These are phyloP conservation scores for Pachypanchax playfairii DNA, from an alignment of 2,113 vertebrate species.

Conservation along the genomic window DNA sequence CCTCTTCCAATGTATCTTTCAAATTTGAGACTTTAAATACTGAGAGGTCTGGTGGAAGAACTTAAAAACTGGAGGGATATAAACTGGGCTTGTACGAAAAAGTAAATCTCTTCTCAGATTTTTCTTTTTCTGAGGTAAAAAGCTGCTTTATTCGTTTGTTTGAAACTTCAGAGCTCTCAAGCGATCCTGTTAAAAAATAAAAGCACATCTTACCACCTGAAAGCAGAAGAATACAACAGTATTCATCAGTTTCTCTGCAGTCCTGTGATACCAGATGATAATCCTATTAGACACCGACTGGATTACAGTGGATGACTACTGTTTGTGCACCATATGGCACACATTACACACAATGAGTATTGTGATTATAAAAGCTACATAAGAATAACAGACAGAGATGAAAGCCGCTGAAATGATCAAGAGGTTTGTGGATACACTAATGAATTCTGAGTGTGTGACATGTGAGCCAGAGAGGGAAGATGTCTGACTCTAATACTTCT, in stretches of 20 bases:
- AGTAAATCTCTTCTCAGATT: too few species aligned
- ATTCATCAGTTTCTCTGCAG: constrained; percentile 6
- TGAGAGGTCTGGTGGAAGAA: too few species aligned
- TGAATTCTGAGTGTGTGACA: constrained; percentile 28
- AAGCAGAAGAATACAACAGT: not conserved
- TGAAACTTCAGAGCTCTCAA: not conserved
- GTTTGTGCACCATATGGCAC: not conserved
- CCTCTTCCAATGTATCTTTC: too few species aligned
- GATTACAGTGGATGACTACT: constrained; percentile 13
- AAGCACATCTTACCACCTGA: not conserved
- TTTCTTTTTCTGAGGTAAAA: too few species aligned
- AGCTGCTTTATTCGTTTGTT: not conserved
- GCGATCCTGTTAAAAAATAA: not conserved
- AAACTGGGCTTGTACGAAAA: too few species aligned
- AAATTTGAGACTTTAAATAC: too few species aligned
- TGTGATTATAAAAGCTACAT: constrained; percentile 1
- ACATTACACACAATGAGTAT: constrained; percentile 19
- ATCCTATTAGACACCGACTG: constrained; percentile 19
- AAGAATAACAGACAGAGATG: constrained; percentile 21
- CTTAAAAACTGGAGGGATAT: too few species aligned
- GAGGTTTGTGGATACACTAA: constrained; percentile 30
- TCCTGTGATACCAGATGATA: not conserved
- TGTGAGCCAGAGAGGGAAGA: constrained; percentile 16
- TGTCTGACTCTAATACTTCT: constrained; percentile 35
- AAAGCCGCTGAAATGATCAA: constrained; percentile 24